Conservation (phyloP, 2,113 vertebrate species). For the Clarias batrachus region DNA sequence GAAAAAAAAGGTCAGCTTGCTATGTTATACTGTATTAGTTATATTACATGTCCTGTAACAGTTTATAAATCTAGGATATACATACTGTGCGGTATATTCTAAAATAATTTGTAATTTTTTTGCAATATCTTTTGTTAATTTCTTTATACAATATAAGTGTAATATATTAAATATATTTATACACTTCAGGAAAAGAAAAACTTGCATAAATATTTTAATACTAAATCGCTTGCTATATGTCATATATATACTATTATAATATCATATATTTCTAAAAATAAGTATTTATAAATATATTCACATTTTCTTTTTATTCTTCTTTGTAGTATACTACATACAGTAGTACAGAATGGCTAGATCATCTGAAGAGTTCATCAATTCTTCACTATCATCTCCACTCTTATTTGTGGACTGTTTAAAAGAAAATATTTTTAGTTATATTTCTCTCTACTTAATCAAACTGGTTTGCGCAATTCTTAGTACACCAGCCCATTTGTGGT, state of each 20-base stretch:
- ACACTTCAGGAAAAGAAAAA: no score
- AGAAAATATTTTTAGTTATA: background rate
- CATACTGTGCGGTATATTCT: background rate
- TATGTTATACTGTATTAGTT: background rate
- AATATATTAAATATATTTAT: background rate
- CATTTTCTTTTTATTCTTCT: background rate
- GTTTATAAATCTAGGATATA: background rate
- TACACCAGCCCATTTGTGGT: conserved; percentile 29
- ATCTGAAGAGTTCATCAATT: background rate
- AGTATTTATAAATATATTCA: background rate
- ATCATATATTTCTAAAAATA: no score
- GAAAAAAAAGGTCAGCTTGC: background rate
- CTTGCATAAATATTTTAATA: no score
- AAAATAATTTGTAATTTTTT: background rate
- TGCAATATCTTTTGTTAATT: background rate
- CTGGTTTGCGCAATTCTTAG: conserved; percentile 21
- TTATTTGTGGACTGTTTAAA: background rate
- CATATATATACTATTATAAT: no score
- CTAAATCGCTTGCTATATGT: no score
- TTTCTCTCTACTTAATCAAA: background rate
- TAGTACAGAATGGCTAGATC: background rate
- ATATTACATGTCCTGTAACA: background rate
- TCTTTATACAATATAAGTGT: no score
- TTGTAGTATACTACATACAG: background rate
- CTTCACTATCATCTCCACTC: background rate